A percentile compares a stretch with the other conserved stretches of the same genome.
These are phyloP conservation scores for Entomobrya multifasciata DNA, from an alignment of 2,888 invertebrate genomes.

Conservation along the genomic window DNA sequence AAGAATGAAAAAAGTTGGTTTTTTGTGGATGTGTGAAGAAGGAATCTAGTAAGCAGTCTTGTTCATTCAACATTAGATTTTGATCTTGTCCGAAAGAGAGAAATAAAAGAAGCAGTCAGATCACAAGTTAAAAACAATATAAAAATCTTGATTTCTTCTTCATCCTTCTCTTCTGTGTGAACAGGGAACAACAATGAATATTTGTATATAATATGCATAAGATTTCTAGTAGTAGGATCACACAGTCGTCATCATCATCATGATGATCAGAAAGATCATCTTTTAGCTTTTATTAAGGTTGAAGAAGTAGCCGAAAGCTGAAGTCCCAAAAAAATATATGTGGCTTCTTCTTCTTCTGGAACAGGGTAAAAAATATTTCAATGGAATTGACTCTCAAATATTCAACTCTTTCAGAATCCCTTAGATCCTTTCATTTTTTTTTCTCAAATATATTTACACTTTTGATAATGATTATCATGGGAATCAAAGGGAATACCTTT, in stretches of 20 bases:
- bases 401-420: not conserved
- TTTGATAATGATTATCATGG: constrained; percentile 37
- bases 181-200: not conserved
- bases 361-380: not conserved
- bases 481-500: constrained; percentile 18
- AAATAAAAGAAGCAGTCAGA: constrained; percentile 53
- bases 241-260: constrained; percentile 19
- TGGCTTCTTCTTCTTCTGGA: not conserved
- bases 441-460: constrained; percentile 34
- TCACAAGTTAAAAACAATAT: constrained; percentile 62
- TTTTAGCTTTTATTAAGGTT: not conserved
- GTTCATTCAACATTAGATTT: constrained; percentile 61
- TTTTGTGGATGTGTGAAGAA: constrained; percentile 66
- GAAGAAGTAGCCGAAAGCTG: constrained; percentile 31
- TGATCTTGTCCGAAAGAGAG: constrained; percentile 59
- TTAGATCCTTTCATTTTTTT: constrained; percentile 32
- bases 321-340: constrained; percentile 8
- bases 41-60: constrained; percentile 55
- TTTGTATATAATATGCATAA: not conserved
- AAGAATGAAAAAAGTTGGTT: constrained; percentile 36
- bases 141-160: constrained; percentile 68
- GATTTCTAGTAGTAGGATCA: not conserved
- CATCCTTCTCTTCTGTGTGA: not conserved
- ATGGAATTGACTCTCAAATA: constrained; percentile 24
- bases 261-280: not conserved